phyloP scores from a whole-genome alignment of 2,888 invertebrate genomes.

The Nephrotoma flavescens region DNA sequence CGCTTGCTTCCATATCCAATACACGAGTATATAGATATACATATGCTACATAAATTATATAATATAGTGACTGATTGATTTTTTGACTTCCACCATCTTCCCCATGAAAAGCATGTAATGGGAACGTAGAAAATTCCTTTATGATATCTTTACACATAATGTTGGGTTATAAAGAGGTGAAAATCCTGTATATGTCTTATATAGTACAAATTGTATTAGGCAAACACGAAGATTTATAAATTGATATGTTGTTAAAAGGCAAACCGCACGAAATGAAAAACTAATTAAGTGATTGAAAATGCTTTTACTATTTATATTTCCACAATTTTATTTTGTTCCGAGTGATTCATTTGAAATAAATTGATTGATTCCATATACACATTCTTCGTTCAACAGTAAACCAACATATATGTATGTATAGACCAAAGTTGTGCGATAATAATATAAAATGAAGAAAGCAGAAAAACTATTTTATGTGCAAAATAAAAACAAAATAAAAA shows the following conservation, averaged over 20 bases:
- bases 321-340: not conserved
- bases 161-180: not conserved
- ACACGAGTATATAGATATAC: too few relatives aligned
- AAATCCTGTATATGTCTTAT: not conserved
- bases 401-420: not conserved
- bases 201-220: not conserved
- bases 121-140: not conserved
- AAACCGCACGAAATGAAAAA: not conserved
- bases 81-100: not conserved
- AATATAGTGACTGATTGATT: not conserved
- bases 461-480: not conserved
- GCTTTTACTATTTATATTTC: not conserved
- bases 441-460: not conserved
- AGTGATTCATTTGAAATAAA: not conserved
- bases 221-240: not conserved
- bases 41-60: too few relatives aligned
- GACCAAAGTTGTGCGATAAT: not conserved
- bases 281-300: not conserved
- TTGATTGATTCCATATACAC: not conserved
- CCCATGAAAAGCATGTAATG: not conserved
- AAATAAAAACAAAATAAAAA: not conserved
- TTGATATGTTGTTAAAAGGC: not conserved
- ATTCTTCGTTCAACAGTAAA: not conserved
- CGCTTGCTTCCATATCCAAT: not conserved
- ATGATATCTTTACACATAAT: not conserved